phyloP scores from a whole-genome alignment of 2,113 vertebrate genomes.

The Sturnira hondurensis region DNA sequence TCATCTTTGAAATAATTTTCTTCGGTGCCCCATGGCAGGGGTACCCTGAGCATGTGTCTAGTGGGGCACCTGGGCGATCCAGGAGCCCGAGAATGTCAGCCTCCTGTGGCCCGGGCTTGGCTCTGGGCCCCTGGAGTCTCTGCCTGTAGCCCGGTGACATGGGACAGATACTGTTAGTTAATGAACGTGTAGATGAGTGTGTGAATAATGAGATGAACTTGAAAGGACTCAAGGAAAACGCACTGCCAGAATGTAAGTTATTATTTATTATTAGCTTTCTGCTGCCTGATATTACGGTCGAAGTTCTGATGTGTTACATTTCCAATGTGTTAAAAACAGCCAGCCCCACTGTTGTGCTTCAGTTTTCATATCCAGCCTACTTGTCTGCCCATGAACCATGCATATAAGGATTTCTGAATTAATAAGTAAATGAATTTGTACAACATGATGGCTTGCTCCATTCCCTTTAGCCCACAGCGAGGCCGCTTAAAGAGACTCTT shows the following conservation, averaged over 20 bases:
- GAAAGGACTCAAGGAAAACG: neutral
- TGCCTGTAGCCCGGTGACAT: neutral
- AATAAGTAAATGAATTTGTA: conserved; percentile 21
- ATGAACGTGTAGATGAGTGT: neutral
- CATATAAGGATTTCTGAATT: neutral
- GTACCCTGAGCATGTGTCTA: neutral
- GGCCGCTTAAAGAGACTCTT: neutral
- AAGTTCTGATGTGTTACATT: neutral
- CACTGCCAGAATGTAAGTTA: neutral
- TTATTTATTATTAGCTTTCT: neutral
- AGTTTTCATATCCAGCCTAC: neutral
- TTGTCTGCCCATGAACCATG: neutral
- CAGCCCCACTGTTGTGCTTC: neutral
- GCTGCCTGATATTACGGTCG: neutral
- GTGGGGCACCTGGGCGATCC: neutral
- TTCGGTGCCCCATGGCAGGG: rapidly evolving
- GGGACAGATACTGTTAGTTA: neutral
- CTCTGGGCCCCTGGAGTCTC: neutral
- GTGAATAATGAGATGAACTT: neutral
- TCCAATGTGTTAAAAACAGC: neutral
- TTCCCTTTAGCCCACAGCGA: neutral
- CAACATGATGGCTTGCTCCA: neutral
- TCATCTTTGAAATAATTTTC: neutral
- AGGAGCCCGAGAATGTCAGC: neutral
- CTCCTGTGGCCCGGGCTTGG: neutral